A percentile compares a stretch with the other conserved stretches of the same genome.
Conservation (phyloP, 2,113 vertebrate genomes). For the Empidonax alnorum region DNA sequence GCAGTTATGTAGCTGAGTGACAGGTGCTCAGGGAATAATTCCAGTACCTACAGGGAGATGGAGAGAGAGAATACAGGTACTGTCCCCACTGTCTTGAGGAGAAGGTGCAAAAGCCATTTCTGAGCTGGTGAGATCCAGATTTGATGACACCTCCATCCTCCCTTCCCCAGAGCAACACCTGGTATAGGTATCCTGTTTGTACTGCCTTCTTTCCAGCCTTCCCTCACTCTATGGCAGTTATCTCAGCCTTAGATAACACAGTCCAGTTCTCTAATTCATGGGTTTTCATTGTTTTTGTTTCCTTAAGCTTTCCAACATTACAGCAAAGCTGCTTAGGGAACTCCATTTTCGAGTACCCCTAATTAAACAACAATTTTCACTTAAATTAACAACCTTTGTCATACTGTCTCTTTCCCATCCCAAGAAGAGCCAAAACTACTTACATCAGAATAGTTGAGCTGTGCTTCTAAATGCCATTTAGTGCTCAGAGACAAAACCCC, state of each 20-base stretch:
- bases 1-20: not conserved
- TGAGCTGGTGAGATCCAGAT: not conserved
- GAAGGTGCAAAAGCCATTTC: not conserved
- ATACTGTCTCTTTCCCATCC: not conserved
- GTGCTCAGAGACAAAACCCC: not conserved
- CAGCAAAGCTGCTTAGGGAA: not conserved
- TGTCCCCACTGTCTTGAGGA: rapidly evolving
- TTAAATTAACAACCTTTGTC: not conserved
- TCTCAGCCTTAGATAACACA: not conserved
- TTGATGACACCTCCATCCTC: not conserved
- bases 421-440: not conserved
- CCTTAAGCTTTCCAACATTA: not conserved
- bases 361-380: not conserved
- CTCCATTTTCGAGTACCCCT: not conserved
- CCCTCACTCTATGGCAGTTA: not conserved
- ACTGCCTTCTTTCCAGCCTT: not conserved
- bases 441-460: not conserved
- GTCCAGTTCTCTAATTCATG: not conserved
- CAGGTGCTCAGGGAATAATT: not conserved
- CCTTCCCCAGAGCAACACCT: not conserved
- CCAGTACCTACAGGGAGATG: not conserved
- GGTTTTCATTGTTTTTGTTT: not conserved
- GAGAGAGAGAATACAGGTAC: not conserved
- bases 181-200: not conserved
- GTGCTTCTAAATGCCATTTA: not conserved